Evolutionary conservation across 92 coral and sea anemone species (phyloP).

Genomic region (Palythoa grandiflora): DNA sequence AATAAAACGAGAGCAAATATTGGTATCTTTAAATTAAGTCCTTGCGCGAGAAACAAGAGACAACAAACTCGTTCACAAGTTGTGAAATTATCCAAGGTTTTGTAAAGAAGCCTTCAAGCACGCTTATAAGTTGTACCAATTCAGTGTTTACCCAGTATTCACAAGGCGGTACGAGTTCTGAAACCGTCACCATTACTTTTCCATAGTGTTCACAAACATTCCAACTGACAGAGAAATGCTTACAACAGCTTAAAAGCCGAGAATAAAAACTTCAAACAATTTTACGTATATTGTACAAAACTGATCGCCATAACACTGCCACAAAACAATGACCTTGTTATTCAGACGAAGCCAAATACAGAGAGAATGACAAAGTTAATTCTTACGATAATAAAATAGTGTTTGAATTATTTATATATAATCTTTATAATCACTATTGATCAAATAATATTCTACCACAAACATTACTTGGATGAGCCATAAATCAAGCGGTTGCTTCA

Average conservation of each 20-base stretch:
- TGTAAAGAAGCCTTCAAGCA: no score
- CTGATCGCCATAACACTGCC: not conserved
- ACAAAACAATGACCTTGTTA: not conserved
- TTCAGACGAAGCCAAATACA: not conserved
- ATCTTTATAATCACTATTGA: conserved; percentile 14
- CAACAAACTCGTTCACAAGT: not conserved
- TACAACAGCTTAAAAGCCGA: not conserved
- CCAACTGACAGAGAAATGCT: not conserved
- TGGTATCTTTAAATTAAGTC: not conserved
- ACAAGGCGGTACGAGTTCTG: conserved; percentile 33
- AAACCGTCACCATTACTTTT: conserved; percentile 37
- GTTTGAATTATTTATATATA: conserved; percentile 27
- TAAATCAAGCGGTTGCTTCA: conserved; percentile 1
- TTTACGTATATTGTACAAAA: not conserved
- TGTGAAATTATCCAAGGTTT: no score
- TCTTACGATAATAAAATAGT: not conserved
- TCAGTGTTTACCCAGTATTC: conserved; percentile 35
- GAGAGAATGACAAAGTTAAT: not conserved
- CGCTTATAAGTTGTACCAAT: not conserved
- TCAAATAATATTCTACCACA: conserved; percentile 27
- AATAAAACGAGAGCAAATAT: conserved; percentile 9
- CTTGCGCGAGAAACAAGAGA: not conserved
- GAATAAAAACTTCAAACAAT: not conserved
- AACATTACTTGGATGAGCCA: conserved; percentile 19
- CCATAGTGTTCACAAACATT: not conserved